phyloP scores from a whole-genome alignment of 2,888 invertebrate genomes.

The Cephus sareptanus region DNA sequence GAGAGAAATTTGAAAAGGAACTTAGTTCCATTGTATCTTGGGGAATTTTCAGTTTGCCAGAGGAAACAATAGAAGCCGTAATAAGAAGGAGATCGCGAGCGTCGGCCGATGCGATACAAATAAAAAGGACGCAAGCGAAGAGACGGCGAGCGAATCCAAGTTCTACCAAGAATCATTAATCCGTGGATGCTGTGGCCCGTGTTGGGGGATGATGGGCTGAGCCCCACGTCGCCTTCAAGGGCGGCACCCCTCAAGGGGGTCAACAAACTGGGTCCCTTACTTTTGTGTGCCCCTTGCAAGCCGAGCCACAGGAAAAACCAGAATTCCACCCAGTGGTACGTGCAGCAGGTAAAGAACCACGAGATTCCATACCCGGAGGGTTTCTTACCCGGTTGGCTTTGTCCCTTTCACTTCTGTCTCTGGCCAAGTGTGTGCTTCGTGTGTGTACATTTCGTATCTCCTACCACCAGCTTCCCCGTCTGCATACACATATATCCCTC shows the following conservation, averaged over 20 bases:
- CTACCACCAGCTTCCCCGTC: not conserved
- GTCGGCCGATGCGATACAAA: not conserved
- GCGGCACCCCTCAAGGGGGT: constrained; percentile 37
- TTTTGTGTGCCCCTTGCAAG: constrained; percentile 62
- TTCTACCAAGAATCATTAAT: constrained; percentile 23
- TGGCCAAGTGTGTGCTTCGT: not conserved
- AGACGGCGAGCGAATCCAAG: not conserved
- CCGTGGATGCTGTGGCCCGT: constrained; percentile 65
- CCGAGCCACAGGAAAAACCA: constrained; percentile 58
- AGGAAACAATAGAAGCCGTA: not conserved
- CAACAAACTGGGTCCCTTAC: constrained; percentile 58
- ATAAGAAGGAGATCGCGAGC: not conserved
- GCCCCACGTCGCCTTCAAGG: constrained; percentile 56
- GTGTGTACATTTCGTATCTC: not conserved
- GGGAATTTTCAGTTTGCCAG: not conserved
- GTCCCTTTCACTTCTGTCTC: not conserved
- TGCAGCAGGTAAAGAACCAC: constrained; percentile 60
- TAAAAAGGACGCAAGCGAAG: not conserved
- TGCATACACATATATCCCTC: not conserved
- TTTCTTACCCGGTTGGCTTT: not conserved
- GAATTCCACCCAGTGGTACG: constrained; percentile 64
- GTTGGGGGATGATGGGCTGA: constrained; percentile 63
- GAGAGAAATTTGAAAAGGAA: not conserved
- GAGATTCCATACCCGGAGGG: not conserved
- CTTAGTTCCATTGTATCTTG: not conserved